Evolutionary conservation across 2,797 vertebrate species (phyloP).

Genomic region (Karalla daura): DNA sequence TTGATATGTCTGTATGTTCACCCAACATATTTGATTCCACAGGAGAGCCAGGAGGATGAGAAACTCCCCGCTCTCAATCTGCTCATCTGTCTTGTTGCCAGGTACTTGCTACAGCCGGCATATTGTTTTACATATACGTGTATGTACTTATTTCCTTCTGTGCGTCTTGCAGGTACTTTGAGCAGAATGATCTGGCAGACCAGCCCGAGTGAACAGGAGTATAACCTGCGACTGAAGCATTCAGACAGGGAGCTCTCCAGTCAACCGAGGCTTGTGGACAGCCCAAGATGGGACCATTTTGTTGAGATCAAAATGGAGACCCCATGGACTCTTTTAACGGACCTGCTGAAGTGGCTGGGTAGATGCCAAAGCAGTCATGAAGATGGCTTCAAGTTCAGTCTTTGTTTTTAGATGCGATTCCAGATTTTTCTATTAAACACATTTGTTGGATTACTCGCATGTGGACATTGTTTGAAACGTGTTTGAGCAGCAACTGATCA

Average conservation of each 20-base stretch:
- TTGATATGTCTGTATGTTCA: not conserved
- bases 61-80: conserved; percentile 93
- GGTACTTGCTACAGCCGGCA: conserved; percentile 79
- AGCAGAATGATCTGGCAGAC: conserved; percentile 81
- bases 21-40: conserved; percentile 20
- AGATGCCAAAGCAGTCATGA: not conserved
- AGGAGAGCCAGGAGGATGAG: conserved; percentile 92
- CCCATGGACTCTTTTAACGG: no score
- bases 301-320: no score
- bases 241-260: not conserved
- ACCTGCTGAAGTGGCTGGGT: not conserved
- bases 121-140: not conserved
- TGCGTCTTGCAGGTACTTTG: conserved; percentile 73
- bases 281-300: not conserved
- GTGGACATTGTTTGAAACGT: not conserved
- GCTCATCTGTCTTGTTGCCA: conserved; percentile 97
- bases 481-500: not conserved
- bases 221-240: not conserved
- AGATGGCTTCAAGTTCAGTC: not conserved
- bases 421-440: conserved; percentile 34
- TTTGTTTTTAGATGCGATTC: not conserved
- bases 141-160: not conserved
- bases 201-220: conserved; percentile 44
- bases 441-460: not conserved
- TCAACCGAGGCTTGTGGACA: not conserved